Conservation (phyloP, 2,113 vertebrate species). For the Phoxinus phoxinus region DNA sequence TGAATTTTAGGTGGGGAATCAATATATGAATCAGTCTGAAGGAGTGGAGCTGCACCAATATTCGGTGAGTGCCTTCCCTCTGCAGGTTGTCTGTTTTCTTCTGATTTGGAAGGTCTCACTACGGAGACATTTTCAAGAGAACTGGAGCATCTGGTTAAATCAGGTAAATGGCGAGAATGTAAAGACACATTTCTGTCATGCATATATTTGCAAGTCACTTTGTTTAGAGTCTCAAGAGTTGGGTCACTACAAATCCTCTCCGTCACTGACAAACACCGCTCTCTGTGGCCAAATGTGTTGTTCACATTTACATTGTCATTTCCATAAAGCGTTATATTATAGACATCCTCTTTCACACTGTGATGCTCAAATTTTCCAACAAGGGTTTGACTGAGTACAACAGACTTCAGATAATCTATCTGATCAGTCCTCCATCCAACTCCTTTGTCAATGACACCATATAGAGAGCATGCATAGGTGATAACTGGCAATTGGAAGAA, state of each 20-base stretch:
- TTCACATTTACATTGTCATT: conserved; percentile 77
- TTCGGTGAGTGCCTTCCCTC: conserved; percentile 54
- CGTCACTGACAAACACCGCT: conserved; percentile 53
- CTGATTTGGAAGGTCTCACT: background rate
- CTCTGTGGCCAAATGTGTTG: conserved; percentile 68
- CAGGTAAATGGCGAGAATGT: background rate
- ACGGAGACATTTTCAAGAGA: background rate
- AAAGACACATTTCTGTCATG: background rate
- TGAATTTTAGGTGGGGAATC: conserved; percentile 79
- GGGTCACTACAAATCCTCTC: background rate
- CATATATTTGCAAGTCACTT: background rate
- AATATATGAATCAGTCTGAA: conserved; percentile 72
- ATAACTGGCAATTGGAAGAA: conserved; percentile 87
- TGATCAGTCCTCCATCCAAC: conserved; percentile 76
- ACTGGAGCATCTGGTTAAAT: background rate
- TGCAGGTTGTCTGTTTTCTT: background rate
- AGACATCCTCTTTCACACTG: conserved; percentile 75
- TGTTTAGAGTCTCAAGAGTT: conserved; percentile 14
- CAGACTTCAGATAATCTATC: conserved; percentile 71
- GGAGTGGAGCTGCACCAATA: conserved; percentile 62
- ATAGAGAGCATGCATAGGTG: conserved; percentile 82
- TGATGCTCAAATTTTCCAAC: conserved; percentile 77
- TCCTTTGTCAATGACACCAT: conserved; percentile 73
- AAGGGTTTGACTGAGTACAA: conserved; percentile 76
- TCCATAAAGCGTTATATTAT: conserved; percentile 79